A percentile compares a stretch with the other conserved stretches of the same genome.
Evolutionary conservation across 1,140 invertebrate species (phyloP).

Genomic region (Pogonomyrmex californicus): DNA sequence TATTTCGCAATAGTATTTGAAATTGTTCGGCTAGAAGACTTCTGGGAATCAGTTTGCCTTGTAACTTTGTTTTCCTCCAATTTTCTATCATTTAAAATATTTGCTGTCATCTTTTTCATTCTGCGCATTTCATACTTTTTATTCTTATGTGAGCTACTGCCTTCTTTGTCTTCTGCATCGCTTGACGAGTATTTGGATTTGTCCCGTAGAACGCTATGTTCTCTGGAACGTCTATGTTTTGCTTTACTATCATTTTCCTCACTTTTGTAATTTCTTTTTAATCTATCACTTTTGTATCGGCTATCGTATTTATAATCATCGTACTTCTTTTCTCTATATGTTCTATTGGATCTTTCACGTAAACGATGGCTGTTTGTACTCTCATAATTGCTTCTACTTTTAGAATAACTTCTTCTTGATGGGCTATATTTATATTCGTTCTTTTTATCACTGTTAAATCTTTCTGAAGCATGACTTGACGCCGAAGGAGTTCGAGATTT

Average conservation of each 20-base stretch:
- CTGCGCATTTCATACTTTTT: constrained; percentile 21
- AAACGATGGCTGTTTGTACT: constrained; percentile 14
- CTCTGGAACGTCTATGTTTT: not conserved
- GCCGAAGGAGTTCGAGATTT: constrained; percentile 7
- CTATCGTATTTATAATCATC: constrained; percentile 40
- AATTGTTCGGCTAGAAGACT: constrained; percentile 11
- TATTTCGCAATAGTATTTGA: not conserved
- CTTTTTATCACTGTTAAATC: not conserved
- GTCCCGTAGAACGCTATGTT: not conserved
- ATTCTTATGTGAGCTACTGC: constrained; percentile 4
- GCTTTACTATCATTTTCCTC: constrained; percentile 34
- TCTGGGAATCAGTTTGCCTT: not conserved
- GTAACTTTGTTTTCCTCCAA: not conserved
- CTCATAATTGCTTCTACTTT: constrained; percentile 39
- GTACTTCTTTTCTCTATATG: constrained; percentile 45
- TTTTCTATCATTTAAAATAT: not conserved
- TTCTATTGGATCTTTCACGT: constrained; percentile 49
- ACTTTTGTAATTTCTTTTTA: not conserved
- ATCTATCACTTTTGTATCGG: constrained; percentile 26
- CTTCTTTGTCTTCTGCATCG: constrained; percentile 16
- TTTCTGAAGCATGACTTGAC: not conserved
- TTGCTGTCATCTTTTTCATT: not conserved
- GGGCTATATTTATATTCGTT: not conserved
- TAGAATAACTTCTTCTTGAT: constrained; percentile 23
- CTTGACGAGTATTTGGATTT: not conserved